Percentiles rank a stretch among this genome's conserved stretches.
Evolutionary conservation across 2,113 vertebrate species (phyloP).

Genomic region (Neopipo cinnamomea): DNA sequence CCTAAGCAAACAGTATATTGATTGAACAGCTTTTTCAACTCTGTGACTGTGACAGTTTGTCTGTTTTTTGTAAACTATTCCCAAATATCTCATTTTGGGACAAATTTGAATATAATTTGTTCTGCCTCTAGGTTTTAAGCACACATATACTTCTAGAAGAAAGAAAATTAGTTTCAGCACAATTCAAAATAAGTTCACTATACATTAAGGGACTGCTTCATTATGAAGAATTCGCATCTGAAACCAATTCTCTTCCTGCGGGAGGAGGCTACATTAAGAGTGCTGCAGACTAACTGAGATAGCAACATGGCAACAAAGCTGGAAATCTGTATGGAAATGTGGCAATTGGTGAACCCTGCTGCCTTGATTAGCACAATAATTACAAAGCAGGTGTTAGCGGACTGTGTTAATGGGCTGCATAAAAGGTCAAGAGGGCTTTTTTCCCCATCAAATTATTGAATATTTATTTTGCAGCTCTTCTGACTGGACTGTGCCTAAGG

Average conservation of each 20-base stretch:
- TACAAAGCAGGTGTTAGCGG: conserved; percentile 75
- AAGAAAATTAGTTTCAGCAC: conserved; percentile 56
- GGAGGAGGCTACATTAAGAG: conserved; percentile 69
- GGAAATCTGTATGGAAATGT: not conserved
- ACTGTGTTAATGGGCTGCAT: conserved; percentile 66
- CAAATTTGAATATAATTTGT: not conserved
- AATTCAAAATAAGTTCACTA: conserved; percentile 54
- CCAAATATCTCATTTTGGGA: conserved; percentile 8
- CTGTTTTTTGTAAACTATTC: not conserved
- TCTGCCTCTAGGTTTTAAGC: conserved; percentile 57
- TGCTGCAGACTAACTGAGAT: conserved; percentile 69
- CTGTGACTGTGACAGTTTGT: not conserved
- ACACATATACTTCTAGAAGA: not conserved
- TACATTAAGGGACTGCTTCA: conserved; percentile 60
- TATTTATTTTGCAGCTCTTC: conserved; percentile 69
- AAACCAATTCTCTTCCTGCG: conserved; percentile 76
- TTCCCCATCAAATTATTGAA: conserved; percentile 60
- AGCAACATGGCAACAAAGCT: conserved; percentile 35
- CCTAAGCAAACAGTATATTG: conserved; percentile 3
- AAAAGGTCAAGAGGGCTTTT: conserved; percentile 77
- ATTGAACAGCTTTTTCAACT: not conserved
- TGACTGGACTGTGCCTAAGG: conserved; percentile 54
- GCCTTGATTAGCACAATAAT: conserved; percentile 78
- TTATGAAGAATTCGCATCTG: conserved; percentile 70
- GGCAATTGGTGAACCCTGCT: conserved; percentile 53